Percentiles rank a stretch among this genome's conserved stretches.
Evolutionary conservation across 2,113 vertebrate genomes (phyloP).

Genomic region (Podocnemis expansa): DNA sequence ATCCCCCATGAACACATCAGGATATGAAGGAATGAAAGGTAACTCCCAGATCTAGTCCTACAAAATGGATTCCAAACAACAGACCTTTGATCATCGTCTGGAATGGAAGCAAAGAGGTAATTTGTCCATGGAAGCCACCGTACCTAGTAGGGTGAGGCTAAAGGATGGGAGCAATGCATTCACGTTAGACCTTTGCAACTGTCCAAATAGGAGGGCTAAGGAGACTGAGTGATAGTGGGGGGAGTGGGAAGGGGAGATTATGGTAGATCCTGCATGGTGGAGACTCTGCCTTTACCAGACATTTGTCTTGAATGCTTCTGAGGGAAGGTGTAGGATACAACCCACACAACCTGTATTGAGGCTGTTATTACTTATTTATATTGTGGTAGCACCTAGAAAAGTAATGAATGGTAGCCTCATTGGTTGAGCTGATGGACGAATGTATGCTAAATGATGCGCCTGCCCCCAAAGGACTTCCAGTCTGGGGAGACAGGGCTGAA

Average conservation of each 20-base stretch:
- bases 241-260: background rate
- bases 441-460: background rate
- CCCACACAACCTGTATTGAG: background rate
- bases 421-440: background rate
- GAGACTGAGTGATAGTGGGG: background rate
- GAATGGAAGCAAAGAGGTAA: conserved; percentile 62
- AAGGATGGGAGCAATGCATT: background rate
- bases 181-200: background rate
- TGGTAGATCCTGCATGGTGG: background rate
- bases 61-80: conserved; percentile 56
- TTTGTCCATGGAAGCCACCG: conserved; percentile 55
- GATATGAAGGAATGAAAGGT: background rate
- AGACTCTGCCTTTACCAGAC: background rate
- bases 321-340: background rate
- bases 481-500: background rate
- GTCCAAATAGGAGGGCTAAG: background rate
- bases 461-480: background rate
- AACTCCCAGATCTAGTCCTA: conserved; percentile 43
- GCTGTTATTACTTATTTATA: background rate
- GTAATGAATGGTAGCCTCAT: background rate
- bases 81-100: conserved; percentile 63
- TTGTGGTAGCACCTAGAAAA: background rate
- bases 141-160: conserved; percentile 37
- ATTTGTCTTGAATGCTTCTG: background rate
- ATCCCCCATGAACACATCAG: background rate